phyloP scores from a whole-genome alignment of 2,797 vertebrate species.

The Phalanger gymnotis region DNA sequence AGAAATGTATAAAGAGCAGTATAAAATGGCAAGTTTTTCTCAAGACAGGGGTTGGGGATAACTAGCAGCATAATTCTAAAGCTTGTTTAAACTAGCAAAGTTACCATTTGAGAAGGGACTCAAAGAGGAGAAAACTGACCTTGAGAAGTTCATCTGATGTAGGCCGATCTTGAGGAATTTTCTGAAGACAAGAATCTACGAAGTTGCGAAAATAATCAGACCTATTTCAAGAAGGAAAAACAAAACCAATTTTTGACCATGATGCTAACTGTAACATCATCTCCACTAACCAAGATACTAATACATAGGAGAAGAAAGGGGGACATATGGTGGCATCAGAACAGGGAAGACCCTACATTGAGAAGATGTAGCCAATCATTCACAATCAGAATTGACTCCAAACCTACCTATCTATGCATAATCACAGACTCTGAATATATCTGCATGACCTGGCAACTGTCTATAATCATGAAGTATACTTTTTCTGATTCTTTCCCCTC shows the following conservation, averaged over 20 bases:
- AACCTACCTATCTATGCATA: constrained; percentile 31
- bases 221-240: constrained; percentile 86
- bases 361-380: constrained; percentile 8
- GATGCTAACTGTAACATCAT: constrained; percentile 67
- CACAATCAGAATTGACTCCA: constrained; percentile 15
- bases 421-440: constrained; percentile 25
- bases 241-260: constrained; percentile 39
- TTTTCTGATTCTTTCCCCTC: neutral
- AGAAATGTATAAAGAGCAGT: neutral
- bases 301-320: neutral
- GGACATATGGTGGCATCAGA: constrained; percentile 8
- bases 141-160: constrained; percentile 98
- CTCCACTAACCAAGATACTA: constrained; percentile 59
- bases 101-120: constrained; percentile 45
- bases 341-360: constrained; percentile 12
- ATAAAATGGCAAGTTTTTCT: constrained; percentile 17
- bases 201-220: constrained; percentile 99
- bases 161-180: constrained; percentile 98
- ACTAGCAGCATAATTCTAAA: constrained; percentile 16
- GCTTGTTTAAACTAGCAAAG: neutral
- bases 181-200: constrained; percentile 99
- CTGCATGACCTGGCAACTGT: constrained; percentile 40
- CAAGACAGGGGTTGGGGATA: neutral
- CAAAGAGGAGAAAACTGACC: constrained; percentile 84
- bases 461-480: neutral